Evolutionary conservation across 2,797 vertebrate genomes (phyloP).

Genomic region (Setipinna tenuifilis): DNA sequence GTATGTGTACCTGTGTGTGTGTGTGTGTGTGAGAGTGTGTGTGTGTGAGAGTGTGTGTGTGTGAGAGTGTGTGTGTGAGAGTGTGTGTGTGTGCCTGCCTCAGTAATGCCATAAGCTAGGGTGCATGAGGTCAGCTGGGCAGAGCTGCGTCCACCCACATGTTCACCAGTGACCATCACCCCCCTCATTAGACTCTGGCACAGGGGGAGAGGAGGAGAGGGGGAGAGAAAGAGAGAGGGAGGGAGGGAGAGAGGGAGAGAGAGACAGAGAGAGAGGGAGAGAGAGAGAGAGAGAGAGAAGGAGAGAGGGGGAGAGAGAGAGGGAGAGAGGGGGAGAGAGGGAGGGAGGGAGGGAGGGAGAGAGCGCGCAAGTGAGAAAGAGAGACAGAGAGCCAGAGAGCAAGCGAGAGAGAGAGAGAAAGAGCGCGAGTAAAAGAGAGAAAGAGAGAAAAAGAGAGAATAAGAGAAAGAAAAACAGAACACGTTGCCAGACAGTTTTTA

Average conservation of each 20-base stretch:
- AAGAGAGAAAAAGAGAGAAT: no score
- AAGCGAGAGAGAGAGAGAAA: no score
- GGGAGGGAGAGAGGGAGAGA: background rate
- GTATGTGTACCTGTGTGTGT: background rate
- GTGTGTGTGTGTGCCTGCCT: background rate
- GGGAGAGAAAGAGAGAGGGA: background rate
- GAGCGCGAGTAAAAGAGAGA: no score
- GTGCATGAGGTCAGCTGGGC: background rate
- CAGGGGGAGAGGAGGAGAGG: background rate
- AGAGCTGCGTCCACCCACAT: background rate
- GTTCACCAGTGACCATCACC: background rate
- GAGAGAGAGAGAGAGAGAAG: no score
- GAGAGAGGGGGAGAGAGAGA: no score
- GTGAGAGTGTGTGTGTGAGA: background rate
- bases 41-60: background rate
- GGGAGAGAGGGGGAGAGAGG: no score
- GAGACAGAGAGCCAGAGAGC: no score
- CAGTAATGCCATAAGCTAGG: background rate
- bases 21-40: background rate
- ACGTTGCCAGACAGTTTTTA: no score
- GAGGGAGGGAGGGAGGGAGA: no score
- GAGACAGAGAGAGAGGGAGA: no score
- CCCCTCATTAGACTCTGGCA: background rate
- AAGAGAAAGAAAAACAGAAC: no score
- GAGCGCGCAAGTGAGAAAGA: no score